Evolutionary conservation across 2,888 invertebrate species (phyloP).

Genomic region (Gymnoscelis rufifasciata): DNA sequence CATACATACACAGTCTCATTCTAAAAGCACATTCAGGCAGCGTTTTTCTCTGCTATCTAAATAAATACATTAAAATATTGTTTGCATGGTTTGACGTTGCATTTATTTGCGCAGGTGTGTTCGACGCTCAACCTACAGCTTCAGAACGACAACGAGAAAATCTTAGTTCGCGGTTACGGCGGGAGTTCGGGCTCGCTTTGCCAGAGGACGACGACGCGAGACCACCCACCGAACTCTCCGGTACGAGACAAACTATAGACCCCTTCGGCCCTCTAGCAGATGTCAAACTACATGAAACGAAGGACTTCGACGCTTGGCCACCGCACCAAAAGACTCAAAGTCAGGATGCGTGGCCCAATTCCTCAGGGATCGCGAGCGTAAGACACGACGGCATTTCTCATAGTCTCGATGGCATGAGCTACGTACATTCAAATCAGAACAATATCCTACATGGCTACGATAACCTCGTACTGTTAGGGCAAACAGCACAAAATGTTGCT

Average conservation of each 20-base stretch:
- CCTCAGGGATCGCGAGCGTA: constrained; percentile 1
- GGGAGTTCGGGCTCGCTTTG: constrained; percentile 87
- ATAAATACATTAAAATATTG: not conserved
- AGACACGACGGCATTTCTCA: constrained; percentile 1
- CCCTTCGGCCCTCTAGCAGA: constrained; percentile 7
- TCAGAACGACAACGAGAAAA: constrained; percentile 93
- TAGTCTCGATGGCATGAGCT: constrained; percentile 14
- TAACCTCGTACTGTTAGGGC: constrained; percentile 17
- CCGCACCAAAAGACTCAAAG: constrained; percentile 6
- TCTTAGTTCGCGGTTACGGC: constrained; percentile 89
- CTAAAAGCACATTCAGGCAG: too few relatives aligned
- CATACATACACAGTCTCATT: too few relatives aligned
- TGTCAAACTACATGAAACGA: constrained; percentile 1
- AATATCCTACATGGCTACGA: constrained; percentile 7
- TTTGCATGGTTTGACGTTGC: not conserved
- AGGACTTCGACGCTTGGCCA: constrained; percentile 10
- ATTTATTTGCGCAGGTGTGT: constrained; percentile 79
- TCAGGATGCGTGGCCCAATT: constrained; percentile 10
- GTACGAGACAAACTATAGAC: constrained; percentile 28
- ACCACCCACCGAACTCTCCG: constrained; percentile 54
- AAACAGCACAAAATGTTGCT: constrained; percentile 21
- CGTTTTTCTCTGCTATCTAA: too few relatives aligned
- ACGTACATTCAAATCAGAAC: constrained; percentile 1
- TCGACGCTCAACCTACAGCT: constrained; percentile 90
- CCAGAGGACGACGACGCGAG: constrained; percentile 83